Base-by-base conservation (phyloP, 92 coral and sea anemone genomes). In the Umimayanthus chanpuru region DNA sequence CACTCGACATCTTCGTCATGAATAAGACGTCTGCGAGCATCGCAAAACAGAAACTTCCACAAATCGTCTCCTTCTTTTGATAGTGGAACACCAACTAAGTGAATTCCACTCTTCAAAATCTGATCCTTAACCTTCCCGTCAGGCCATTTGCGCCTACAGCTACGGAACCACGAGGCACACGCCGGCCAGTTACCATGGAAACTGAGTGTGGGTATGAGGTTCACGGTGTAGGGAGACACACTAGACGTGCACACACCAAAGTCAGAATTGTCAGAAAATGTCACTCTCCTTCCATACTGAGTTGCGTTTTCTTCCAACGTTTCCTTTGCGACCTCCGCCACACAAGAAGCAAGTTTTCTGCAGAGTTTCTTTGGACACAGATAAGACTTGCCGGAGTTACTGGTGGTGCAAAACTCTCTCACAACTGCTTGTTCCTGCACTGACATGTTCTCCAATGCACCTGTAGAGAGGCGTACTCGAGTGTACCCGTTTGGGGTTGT, bases 111-210 rank as follows among this genome's bases (percentile, higher is more conserved):
- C 6, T 56, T 58, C 50, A 94, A 70, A 81, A 93, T 89, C 39
- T 92, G 73, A 32, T 68, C 81, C 47, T 85, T 88, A 21, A 89
- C 80, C 20, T 73, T 76, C 71, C 50, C 80, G 82, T 81, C 88
- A 4, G 96, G 96, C 98, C 98, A 93, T 65, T 75, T 78, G 66
- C 87, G 81, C 20, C 85, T 43, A 87, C 85, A 90, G 67, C 79
- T 90, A 70, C 86, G 79, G 30, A 94, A 89, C 96, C 98, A 93
- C 71, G 90, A 94, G 47, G 96, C 93, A 53, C 92, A 92, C 7
- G 61, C 81, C 20, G 98, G 96, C 98, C 98, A 95, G 75, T 74
- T 85, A 14, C 89, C 85, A 6, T 90, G 88, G 49, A 94, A 93
- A 71, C 82, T 85, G 18, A 95, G 41, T 1, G 96, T 89, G 3